Evolutionary conservation across 2,888 invertebrate species (phyloP).

Genomic region (Magallana nippona): DNA sequence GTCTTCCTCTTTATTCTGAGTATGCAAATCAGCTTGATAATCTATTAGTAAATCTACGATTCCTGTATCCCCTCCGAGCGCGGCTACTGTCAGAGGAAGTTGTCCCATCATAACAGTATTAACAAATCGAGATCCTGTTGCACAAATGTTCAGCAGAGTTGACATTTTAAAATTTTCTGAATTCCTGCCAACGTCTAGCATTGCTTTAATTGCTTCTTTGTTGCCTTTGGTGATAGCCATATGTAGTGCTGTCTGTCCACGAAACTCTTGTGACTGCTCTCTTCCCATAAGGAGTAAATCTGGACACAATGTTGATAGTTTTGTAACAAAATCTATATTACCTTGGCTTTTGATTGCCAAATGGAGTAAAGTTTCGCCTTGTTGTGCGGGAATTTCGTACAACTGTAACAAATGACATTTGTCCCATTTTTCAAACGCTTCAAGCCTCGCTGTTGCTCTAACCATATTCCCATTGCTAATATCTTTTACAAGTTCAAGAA

Average conservation of each 20-base stretch:
- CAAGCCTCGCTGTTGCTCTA: background rate
- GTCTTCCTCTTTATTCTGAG: slow-evolving; percentile 59
- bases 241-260: slow-evolving; percentile 61
- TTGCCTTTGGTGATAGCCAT: slow-evolving; percentile 63
- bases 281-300: slow-evolving; percentile 55
- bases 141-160: slow-evolving; percentile 54
- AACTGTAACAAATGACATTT: background rate
- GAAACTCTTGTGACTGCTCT: slow-evolving; percentile 53
- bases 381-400: slow-evolving; percentile 36
- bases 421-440: background rate
- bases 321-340: slow-evolving; percentile 52
- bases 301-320: slow-evolving; percentile 54
- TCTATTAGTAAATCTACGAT: slow-evolving; percentile 55
- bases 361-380: slow-evolving; percentile 61
- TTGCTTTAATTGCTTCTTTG: slow-evolving; percentile 52
- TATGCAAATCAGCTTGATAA: slow-evolving; percentile 59
- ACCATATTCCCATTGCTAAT: background rate
- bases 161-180: slow-evolving; percentile 51
- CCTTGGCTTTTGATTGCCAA: slow-evolving; percentile 61
- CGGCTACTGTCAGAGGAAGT: slow-evolving; percentile 61
- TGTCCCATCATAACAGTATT: slow-evolving; percentile 68
- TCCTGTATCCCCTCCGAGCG: slow-evolving; percentile 54
- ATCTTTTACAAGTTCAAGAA: background rate
- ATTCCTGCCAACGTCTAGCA: slow-evolving; percentile 48
- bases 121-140: slow-evolving; percentile 55